These are phyloP conservation scores for Phrynosoma platyrhinos DNA, from an alignment of 2,113 vertebrate genomes.

Conservation along the genomic window DNA sequence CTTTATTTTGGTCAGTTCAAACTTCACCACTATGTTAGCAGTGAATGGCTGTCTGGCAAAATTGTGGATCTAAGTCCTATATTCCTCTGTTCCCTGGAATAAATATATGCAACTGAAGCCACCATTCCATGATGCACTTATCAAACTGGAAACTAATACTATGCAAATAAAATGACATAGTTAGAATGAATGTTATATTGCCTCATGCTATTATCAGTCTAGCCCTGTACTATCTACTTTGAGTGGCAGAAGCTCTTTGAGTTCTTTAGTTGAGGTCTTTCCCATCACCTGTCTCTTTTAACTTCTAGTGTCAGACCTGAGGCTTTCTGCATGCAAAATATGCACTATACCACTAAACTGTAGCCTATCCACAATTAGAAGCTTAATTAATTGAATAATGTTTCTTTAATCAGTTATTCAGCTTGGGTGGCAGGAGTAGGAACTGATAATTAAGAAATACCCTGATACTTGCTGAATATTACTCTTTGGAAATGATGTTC, in stretches of 20 bases:
- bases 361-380: not conserved
- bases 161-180: too few species aligned
- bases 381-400: not conserved
- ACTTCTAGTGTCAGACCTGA: not conserved
- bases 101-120: not conserved
- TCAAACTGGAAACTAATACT: too few species aligned
- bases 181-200: too few species aligned
- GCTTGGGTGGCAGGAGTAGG: not conserved
- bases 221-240: not conserved
- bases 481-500: conserved; percentile 18
- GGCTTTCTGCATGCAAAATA: not conserved
- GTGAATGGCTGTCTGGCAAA: not conserved
- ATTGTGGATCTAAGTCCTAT: not conserved
- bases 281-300: not conserved
- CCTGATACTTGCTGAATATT: conserved; percentile 32
- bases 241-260: not conserved
- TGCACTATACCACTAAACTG: not conserved
- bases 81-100: not conserved
- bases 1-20: not conserved
- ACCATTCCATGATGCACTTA: too few species aligned
- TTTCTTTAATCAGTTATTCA: not conserved
- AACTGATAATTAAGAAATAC: too few species aligned
- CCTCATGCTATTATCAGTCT: not conserved
- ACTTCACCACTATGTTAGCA: not conserved
- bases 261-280: not conserved